Evolutionary conservation across 2,797 vertebrate species (phyloP), one percentile per base, ranked within the genome.

Genomic region (Lacerta viridis): DNA sequence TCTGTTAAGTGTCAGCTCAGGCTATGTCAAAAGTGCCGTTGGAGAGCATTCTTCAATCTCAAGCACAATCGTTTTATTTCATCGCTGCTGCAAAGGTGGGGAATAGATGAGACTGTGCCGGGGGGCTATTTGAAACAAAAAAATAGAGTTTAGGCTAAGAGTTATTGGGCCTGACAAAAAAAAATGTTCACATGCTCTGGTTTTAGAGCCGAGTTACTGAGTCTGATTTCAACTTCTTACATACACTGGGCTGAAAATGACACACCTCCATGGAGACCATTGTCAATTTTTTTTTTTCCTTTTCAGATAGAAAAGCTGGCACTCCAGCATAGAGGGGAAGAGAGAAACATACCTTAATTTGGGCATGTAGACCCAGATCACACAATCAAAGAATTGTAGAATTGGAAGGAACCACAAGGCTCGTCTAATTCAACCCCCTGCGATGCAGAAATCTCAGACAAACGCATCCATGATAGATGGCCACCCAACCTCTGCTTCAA

Each of bases 41-140:
- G 55, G 88, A 85, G 13, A 27, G 3, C 25, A 1, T 27, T 69
- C 10, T 85, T 89, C 9, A 71, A 7, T 61, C 75, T 2, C 7
- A 82, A 75, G 10, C 68, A 39, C 39, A 13, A 2, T 17, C 0
- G 18, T 90, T 92, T 85, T 74, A 85, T 41, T 87, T 87, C 86
- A 87, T 1, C 85, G 55, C 39, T 59, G 81, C 50, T 76, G 39
- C 3, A 4, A 7, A 2, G 43, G 1, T 6, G 9, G 7, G 1
- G 20, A 83, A 85, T 87, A 91, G 1, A 68, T 7, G 5, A 66
- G 33, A 43, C 25, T 55, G 17, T 75, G 69, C 69, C 77, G 36
- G 1, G 61, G 3, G 79, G 1, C 3, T 64, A 64, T 33, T 86
- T 17, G 18, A 71, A 55, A 90, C 83, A 86, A 9, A 1, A 39